Evolutionary conservation across 2,888 invertebrate species (phyloP), one percentile per base, ranked within the genome.

Genomic region (Corythucha ciliata): DNA sequence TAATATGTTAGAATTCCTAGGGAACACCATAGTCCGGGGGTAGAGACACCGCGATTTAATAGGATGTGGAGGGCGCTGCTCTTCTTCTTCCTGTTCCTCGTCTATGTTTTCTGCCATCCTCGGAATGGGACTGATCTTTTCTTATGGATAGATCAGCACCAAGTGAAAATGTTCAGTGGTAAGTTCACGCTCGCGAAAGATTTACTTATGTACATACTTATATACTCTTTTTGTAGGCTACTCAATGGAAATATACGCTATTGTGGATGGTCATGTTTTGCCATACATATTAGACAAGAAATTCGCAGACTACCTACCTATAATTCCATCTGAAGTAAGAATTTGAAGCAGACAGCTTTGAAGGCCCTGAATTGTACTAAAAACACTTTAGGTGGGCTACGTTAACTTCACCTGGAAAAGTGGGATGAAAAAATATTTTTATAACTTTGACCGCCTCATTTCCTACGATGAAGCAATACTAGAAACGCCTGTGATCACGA

Each of bases 371-470:
- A 36, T 10, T 14, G 10, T 36, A 10, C 8, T 36, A 16, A 12
- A 12, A 44, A 54, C 20, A 49, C 57, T 59, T 2, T 54, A 69
- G 69, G 68, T 69, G 21, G 83, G 83, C 56, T 82, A 81, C 66
- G 89, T 90, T 2, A 90, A 90, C 70, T 90, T 91, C 66, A 90
- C 90, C 37, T 90, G 90, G 91, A 81, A 82, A 64, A 83, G 89
- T 1, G 85, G 86, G 16, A 72, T 74, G 59, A 82, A 83, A 67
- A 82, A 82, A 65, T 88, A 87, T 67, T 80, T 77, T 64, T 92
- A 92, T 67, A 79, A 89, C 67, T 92, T 92, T 67, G 88, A 89
- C 67, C 78, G 81, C 49, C 72, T 92, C 58, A 81, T 85, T 63
- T 89, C 90, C 6, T 83, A 81, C 62, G 85, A 91, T 67, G 82